Conservation (phyloP, 2,113 vertebrate species). For the Daboia siamensis region DNA sequence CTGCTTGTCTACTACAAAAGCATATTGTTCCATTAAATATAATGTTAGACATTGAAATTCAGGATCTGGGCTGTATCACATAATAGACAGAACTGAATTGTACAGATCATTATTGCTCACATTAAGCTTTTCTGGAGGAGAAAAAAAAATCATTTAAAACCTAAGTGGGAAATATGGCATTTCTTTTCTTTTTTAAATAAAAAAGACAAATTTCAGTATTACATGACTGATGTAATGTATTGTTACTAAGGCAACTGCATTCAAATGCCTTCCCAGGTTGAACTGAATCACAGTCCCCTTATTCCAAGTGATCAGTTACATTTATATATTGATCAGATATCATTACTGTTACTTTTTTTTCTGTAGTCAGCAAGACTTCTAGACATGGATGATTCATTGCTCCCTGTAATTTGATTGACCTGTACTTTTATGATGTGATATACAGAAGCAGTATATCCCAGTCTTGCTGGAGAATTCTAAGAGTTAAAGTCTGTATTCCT, state of each 20-base stretch:
- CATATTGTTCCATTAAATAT: not conserved
- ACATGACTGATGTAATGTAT: not conserved
- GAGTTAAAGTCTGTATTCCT: not conserved
- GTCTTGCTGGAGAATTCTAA: not conserved
- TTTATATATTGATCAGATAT: not conserved
- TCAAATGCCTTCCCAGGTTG: not conserved
- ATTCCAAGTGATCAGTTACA: not conserved
- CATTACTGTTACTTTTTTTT: not conserved
- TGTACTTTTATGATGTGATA: not conserved
- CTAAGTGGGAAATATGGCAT: not conserved
- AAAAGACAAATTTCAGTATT: not conserved
- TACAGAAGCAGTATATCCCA: not conserved
- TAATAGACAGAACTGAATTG: not conserved
- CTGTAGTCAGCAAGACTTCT: too few species aligned
- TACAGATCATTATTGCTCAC: not conserved
- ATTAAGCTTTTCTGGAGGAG: not conserved
- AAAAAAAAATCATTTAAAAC: not conserved
- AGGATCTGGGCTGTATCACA: not conserved
- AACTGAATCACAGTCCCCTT: not conserved
- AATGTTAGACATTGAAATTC: not conserved
- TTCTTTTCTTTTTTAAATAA: not conserved
- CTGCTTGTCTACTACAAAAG: constrained; percentile 10
- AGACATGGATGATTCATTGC: fast-evolving
- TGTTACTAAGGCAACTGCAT: not conserved
- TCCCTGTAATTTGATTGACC: constrained; percentile 18